Base-by-base conservation (phyloP, 2,888 invertebrate species). In the Lasioglossum oenotherae region DNA sequence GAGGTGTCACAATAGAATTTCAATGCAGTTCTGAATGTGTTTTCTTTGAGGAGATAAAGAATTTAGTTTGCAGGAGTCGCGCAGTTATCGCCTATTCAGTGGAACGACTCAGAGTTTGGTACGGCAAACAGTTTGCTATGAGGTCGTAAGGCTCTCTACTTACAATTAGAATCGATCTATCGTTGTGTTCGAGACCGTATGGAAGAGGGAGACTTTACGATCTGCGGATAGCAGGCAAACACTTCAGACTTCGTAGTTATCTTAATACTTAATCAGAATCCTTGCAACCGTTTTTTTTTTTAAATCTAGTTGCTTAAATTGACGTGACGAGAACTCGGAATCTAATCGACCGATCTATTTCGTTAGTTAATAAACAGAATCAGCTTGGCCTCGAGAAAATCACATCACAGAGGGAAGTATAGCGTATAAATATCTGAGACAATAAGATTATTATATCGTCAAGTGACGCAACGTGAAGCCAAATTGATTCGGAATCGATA, bases 111-210 rank as follows among this genome's bases (percentile, higher is more conserved):
- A 35, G 67, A 31, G 67, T 67, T 67, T 35, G 19, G 35, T 35
- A 23, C 67, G 35, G 19, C 35, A 19, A 67, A 67, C 67, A 67
- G 67, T 35, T 67, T 31, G 67, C 67, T 35, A 35, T 23, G 35
- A 35, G 67, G 35, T 35, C 31, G 67, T 35, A 35, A 67, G 16
- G 8, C 6, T 67, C 19, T 19, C 35, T 67, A 67, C 67, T 67
- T 67, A 23, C 67, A 67, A 67, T 67, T 67, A 67, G 16, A 64
- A 31, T 64, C 64, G 31, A 31, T 64, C 31, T 64, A 31, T 60
- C 14, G 31, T 12, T 64, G 19, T 67, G 67, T 35, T 67, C 6
- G 67, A 67, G 67, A 35, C 19, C 19, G 23, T 31, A 23, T 35
- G 35, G 8, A 31, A 35, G 19, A 10, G 35, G 35, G 35, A 19